These are phyloP conservation scores for Rissa tridactyla DNA, from an alignment of 2,113 vertebrate species.

Conservation along the genomic window DNA sequence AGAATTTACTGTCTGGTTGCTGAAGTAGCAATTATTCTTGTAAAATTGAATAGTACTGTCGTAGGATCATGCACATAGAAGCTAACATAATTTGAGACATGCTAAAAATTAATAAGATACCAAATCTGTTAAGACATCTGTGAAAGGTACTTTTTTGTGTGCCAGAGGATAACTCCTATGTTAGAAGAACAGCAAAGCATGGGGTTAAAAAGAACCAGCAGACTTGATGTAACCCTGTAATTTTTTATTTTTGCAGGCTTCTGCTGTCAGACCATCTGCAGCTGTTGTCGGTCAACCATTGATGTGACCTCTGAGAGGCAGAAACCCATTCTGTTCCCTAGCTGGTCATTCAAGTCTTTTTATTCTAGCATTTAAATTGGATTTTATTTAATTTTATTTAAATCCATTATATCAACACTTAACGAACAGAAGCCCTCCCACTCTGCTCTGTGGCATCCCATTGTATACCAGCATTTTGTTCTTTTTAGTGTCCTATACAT, in stretches of 20 bases:
- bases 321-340: conserved; percentile 6
- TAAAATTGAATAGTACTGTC: background rate
- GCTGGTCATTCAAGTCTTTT: background rate
- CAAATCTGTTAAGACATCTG: background rate
- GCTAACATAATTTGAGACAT: background rate
- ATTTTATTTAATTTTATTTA: conserved; percentile 44
- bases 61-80: background rate
- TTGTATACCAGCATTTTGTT: background rate
- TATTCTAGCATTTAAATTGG: conserved; percentile 12
- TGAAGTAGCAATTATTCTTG: background rate
- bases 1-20: background rate
- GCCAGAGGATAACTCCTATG: background rate
- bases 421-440: conserved; percentile 32
- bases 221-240: background rate
- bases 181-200: background rate
- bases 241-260: conserved; percentile 5
- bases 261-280: conserved; percentile 31
- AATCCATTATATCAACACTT: conserved; percentile 53
- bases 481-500: conserved; percentile 5
- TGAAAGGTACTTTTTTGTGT: background rate
- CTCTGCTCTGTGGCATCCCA: conserved; percentile 2
- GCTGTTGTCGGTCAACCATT: background rate
- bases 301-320: conserved; percentile 17
- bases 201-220: background rate
- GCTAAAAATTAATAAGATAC: background rate